Conservation (phyloP, 2,888 invertebrate genomes). For the Drosophila trichaetosa region DNA sequence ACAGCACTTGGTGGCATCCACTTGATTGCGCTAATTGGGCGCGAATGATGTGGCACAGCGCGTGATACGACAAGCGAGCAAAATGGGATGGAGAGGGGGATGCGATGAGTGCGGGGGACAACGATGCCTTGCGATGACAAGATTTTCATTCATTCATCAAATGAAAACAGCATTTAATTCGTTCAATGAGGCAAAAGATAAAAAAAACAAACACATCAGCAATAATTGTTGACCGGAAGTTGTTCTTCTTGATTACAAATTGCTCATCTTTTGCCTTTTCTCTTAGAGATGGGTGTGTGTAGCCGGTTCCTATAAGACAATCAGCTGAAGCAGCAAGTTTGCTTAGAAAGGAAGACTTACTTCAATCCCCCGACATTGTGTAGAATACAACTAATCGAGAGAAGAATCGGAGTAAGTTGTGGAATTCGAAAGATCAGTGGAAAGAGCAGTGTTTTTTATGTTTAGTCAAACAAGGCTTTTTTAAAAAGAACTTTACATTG, state of each 20-base stretch:
- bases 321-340: not conserved
- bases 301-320: not conserved
- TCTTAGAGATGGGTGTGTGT: conserved; percentile 10
- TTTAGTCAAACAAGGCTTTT: not conserved
- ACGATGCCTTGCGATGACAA: conserved; percentile 69
- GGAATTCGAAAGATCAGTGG: not conserved
- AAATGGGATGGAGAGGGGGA: not conserved
- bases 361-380: not conserved
- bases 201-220: conserved; percentile 7
- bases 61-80: conserved; percentile 30
- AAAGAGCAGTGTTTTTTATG: not conserved
- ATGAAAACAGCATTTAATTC: conserved; percentile 49
- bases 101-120: not conserved
- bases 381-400: not conserved
- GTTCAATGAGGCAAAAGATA: conserved; percentile 39
- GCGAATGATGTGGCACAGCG: conserved; percentile 45
- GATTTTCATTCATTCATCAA: conserved; percentile 77
- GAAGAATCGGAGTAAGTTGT: not conserved
- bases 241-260: conserved; percentile 78
- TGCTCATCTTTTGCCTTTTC: conserved; percentile 57
- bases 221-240: conserved; percentile 75
- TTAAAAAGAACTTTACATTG: not conserved
- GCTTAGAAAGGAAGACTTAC: not conserved
- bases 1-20: conserved; percentile 37
- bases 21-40: conserved; percentile 76